Base-by-base conservation (phyloP, 2,797 vertebrate species). In the Artibeus lituratus region DNA sequence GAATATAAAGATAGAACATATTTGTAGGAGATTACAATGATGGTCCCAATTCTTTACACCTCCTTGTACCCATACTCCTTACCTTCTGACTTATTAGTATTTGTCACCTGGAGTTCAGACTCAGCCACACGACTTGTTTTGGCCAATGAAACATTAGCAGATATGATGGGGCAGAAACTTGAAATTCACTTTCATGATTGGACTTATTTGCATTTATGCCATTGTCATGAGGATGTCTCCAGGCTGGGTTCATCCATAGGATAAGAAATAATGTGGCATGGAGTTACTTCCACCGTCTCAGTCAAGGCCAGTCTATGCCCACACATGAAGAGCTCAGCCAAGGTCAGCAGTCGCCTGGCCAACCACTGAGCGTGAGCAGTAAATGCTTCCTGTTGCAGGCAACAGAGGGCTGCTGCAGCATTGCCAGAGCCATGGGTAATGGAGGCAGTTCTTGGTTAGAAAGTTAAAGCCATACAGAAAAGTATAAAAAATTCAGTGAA, bases 341-440 rank as follows among this genome's bases (percentile, higher is more conserved):
- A 59, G n/a, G 39, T 57, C 73, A n/a, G 57, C 69, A 42, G 57
- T 16, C 10, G 4, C 19, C 37, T 74, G 55, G 44, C 32, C 19
- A 15, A 57, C 47, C 26, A 22, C 59, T 2, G 19, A 10, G 2
- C 1, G 1, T 1, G 6, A 39, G n/a, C 24, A 16, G 35, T n/a
- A 35, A n/a, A 29, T 5, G 6, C 7, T 62, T 35, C 15, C 15
- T n/a, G 22, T 24, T 32, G 14, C 16, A 21, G 51, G 10, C 26
- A 19, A 26, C 1, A 0, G 57, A 16, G 70, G 21, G 14, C 69
- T 19, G 14, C 5, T 21, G 49, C n/a, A 15, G 44, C 70, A 78
- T 15, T 14, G 16, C 29, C 9, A 6, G 4, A 51, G 47, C 76
- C 32, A 5, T 35, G 10, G 26, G 29, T 11, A 12, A 37, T 0